Base-by-base conservation (phyloP, 2,113 vertebrate genomes). In the Sapajus apella region DNA sequence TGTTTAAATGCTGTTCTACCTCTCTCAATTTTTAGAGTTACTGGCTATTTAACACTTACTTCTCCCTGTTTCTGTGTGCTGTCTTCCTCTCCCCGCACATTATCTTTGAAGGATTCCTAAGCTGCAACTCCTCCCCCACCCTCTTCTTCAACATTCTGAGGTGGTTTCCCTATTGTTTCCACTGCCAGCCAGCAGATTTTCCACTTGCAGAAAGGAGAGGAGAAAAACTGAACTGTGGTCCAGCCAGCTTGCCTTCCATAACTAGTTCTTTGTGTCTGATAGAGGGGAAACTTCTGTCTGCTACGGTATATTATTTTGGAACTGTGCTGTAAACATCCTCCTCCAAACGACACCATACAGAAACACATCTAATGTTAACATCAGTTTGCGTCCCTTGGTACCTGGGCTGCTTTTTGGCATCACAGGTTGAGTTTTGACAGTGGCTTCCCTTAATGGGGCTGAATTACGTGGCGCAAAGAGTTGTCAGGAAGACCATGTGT, bases 91-190 rank as follows among this genome's bases (percentile, higher is more conserved):
- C 18, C 50, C 72, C 66, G 64, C 6, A 85, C 6, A 64, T 50
- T n/a, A 72, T 82, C 52, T 82, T 56, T 70, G 3, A 40, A 47
- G 35, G 23, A 83, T 30, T 85, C 12, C 66, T 52, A 10, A 12
- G n/a, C 5, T 3, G 12, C 17, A 35, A 35, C 23, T 72, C 61
- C 3, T 82, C 3, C 45, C 1, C 3, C 0, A 11, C 3, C 3
- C 21, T 45, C 12, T 68, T 8, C 43, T 64, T 30, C 20, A 93
- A 32, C 23, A 37, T 64, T 64, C 20, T 64, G 37, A 90, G 47
- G 32, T 16, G 23, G 21, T 43, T 89, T 82, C 79, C 18, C 61
- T 85, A 1, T 66, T 61, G 20, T 87, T 73, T 68, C 37, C 16
- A 66, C 32, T 45, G 37, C 14, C 43, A 52, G 73, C 16, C 68